Conservation (phyloP, 2,797 vertebrate species). For the Choloepus didactylus region DNA sequence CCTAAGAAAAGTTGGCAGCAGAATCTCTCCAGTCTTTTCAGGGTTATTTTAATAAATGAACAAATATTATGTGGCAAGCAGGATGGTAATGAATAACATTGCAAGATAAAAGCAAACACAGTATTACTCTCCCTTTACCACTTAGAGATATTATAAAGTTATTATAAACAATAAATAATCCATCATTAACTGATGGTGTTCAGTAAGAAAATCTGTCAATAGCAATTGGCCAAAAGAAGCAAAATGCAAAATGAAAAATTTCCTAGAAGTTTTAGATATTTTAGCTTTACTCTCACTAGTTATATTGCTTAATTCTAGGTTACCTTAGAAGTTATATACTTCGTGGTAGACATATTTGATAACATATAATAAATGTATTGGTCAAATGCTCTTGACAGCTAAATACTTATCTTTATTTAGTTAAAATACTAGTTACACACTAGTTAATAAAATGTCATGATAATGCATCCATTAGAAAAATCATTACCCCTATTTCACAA, state of each 20-base stretch:
- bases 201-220: background rate
- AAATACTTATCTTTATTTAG: background rate
- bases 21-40: background rate
- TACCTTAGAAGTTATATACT: background rate
- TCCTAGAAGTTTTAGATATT: background rate
- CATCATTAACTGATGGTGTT: background rate
- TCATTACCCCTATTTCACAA: conserved; percentile 29
- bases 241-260: background rate
- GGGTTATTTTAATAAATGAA: background rate
- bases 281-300: background rate
- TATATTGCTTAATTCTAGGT: background rate
- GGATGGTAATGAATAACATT: background rate
- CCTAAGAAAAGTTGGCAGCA: background rate
- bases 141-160: background rate
- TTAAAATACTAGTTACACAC: background rate
- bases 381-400: background rate
- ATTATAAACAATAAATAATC: background rate
- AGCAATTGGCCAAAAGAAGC: background rate
- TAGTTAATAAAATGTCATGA: background rate
- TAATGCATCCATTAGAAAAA: background rate
- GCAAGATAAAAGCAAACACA: background rate
- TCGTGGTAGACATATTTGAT: background rate
- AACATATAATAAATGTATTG: background rate
- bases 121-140: background rate
- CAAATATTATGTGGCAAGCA: background rate